phyloP scores from a whole-genome alignment of 2,797 vertebrate species.

The Propithecus deckenii region DNA sequence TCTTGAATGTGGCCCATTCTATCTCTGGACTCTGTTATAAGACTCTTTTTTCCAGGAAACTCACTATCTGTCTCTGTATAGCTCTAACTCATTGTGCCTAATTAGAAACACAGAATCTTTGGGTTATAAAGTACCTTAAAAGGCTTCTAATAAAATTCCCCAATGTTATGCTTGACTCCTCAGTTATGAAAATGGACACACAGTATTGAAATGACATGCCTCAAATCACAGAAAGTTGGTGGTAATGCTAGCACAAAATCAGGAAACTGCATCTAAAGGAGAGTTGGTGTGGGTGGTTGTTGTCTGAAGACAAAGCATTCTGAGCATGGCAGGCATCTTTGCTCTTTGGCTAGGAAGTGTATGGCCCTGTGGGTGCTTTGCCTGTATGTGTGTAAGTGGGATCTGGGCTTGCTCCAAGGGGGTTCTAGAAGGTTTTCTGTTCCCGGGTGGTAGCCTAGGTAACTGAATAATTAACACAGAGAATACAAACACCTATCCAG shows the following conservation, averaged over 20 bases:
- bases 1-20: not conserved
- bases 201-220: not conserved
- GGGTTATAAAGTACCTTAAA: not conserved
- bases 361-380: not conserved
- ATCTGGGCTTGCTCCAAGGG: not conserved
- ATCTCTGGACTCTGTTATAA: not conserved
- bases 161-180: not conserved
- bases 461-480: not conserved
- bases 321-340: not conserved
- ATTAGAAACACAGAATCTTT: conserved; percentile 8
- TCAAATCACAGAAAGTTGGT: not conserved
- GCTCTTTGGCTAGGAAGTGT: not conserved
- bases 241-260: not conserved
- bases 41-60: conserved; percentile 1
- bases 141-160: not conserved
- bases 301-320: not conserved
- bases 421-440: not conserved
- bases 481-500: not conserved
- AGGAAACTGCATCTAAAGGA: not conserved
- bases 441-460: not conserved
- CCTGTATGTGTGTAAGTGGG: not conserved
- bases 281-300: not conserved
- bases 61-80: not conserved
- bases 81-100: not conserved
- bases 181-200: not conserved